Base-by-base conservation (phyloP, 1,140 invertebrate genomes). In the Hycleus phaleratus region DNA sequence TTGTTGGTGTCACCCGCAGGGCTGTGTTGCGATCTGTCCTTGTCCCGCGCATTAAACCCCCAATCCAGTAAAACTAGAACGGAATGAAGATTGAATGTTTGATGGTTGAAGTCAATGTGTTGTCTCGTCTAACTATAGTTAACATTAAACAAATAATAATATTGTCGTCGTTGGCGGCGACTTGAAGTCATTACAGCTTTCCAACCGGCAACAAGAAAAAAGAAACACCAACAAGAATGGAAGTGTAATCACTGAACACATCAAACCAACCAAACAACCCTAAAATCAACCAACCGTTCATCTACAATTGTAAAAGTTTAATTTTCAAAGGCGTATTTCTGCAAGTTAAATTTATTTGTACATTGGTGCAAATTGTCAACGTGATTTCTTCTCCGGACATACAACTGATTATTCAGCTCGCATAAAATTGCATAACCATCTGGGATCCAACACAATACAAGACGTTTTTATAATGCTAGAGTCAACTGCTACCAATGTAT, bases 291-390 rank as follows among this genome's bases (percentile, higher is more conserved):
- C 42, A 53, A 46, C 51, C 46, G 51, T 38, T 53, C 46, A 53
- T 46, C 44, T 46, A 46, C 42, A 42, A 53, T 45, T 46, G 38
- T 53, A 53, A 44, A 53, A 53, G 42, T 53, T 53, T 53, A 53
- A 53, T 53, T 53, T 53, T 53, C 42, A 53, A 53, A 53, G 51
- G 46, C 46, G 45, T 45, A 45, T 53, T 53, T 53, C 51, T 53
- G 51, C 51, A 53, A 53, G 51, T 53, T 32, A 53, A 53, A 53
- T 53, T 24, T 53, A 32, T 32, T 32, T 32, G 32, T 32, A 5
- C 32, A 32, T 32, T 32, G 32, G 4, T 32, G 32, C 32, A 32
- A 32, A 32, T 32, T 32, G 32, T 32, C 7, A 7, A 32, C 7
- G 32, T 7, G 32, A 4, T 7, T 32, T 32, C 7, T 32, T 32